Evolutionary conservation across 2,888 invertebrate genomes (phyloP), one percentile per base, ranked within the genome.

Genomic region (Linnaemya tessellans): DNA sequence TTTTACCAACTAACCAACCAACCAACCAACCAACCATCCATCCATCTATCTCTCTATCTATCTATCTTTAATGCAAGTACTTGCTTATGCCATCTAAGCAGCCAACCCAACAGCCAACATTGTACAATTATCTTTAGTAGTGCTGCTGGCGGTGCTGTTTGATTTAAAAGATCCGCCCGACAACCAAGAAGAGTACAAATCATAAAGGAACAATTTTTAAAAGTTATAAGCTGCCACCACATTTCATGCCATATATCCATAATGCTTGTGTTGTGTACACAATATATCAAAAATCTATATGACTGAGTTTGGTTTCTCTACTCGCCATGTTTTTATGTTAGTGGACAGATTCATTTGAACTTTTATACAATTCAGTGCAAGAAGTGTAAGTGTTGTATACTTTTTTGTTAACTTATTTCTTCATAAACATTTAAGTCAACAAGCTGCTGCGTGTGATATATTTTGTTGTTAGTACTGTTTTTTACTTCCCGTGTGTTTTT

Each of bases 151-250:
- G 68, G 80, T 81, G 46, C 60, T 70, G 58, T 85, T 82, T 81
- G 81, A 85, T 79, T 75, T 74, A 82, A 85, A 85, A 82, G 74
- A 65, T 82, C 79, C 79, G 79, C 70, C 82, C 74, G 81, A 67
- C 74, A 60, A 22, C 46, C 49, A 46, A 18, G n/a, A 65, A 22
- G n/a, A 65, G 25, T 49, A 58, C 25, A 80, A 80, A 71, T 46
- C 43, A 75, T 58, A 64, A 51, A 85, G 70, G 64, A 30, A 30
- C 74, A 79, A 67, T 54, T 62, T 18, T 54, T 9, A 46, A 60
- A 65, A 62, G 64, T 75, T 79, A 79, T 71, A 85, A 85, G 79
- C 85, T 81, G 85, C 79, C 85, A 85, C 81, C 81, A 74, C 82
- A 85, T 75, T 82, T 85, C 82, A 75, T 82, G 79, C 56, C 62